Conservation (phyloP, 2,797 vertebrate species). For the Coendou prehensilis region DNA sequence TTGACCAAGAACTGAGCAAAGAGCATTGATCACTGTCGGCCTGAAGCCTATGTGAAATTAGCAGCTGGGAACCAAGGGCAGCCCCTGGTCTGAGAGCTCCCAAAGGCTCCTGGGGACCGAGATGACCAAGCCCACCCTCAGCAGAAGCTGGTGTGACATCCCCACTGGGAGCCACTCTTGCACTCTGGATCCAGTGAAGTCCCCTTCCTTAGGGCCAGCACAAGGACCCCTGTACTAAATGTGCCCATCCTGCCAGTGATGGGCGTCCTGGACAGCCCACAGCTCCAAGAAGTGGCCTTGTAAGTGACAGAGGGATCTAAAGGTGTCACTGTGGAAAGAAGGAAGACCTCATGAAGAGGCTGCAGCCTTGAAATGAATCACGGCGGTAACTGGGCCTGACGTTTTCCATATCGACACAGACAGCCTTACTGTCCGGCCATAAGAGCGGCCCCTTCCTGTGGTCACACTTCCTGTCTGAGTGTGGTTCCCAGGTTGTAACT, state of each 20-base stretch:
- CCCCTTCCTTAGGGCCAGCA: background rate
- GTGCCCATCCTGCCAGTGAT: background rate
- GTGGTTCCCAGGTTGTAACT: constrained; percentile 87
- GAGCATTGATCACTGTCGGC: background rate
- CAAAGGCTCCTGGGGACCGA: background rate
- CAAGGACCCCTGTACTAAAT: background rate
- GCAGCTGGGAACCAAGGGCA: background rate
- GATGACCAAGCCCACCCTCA: accelerated
- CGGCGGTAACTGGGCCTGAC: constrained; percentile 73
- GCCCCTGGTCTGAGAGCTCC: too few relatives aligned
- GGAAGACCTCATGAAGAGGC: constrained; percentile 86
- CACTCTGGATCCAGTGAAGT: background rate
- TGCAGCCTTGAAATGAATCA: constrained; percentile 88
- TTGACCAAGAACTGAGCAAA: background rate
- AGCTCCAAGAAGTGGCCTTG: constrained; percentile 71
- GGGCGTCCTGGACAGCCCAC: background rate
- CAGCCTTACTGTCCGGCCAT: constrained; percentile 88
- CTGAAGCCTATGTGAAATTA: background rate
- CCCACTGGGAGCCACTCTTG: background rate
- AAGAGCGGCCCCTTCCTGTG: constrained; percentile 87
- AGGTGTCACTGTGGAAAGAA: constrained; percentile 88
- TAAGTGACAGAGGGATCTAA: constrained; percentile 86
- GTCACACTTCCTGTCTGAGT: constrained; percentile 88
- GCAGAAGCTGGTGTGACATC: accelerated
- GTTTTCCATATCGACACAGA: constrained; percentile 87